Evolutionary conservation across 1,140 invertebrate genomes (phyloP).

Genomic region (Notospermus geniculatus): DNA sequence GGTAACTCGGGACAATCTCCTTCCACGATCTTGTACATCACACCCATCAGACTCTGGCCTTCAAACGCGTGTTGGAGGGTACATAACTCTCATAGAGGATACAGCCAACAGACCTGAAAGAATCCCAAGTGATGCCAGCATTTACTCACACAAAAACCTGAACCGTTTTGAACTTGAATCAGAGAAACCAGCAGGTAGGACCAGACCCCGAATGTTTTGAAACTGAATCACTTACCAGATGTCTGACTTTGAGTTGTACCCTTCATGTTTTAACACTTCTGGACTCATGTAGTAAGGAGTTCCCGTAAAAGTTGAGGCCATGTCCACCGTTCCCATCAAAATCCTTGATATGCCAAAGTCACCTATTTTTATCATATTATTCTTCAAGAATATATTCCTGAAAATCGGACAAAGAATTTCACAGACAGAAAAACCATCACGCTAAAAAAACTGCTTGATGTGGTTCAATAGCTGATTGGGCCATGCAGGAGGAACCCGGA

Average conservation of each 20-base stretch:
- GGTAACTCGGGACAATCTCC: slow-evolving; percentile 48
- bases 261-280: slow-evolving; percentile 56
- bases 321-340: slow-evolving; percentile 49
- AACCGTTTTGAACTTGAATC: no score
- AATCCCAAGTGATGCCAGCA: no score
- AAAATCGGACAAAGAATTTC: slow-evolving; percentile 13
- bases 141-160: no score
- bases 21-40: slow-evolving; percentile 58
- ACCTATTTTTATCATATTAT: slow-evolving; percentile 53
- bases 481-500: no score
- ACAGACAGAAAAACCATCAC: no score
- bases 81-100: slow-evolving; percentile 54
- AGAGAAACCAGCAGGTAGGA: no score
- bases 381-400: slow-evolving; percentile 56
- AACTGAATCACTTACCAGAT: slow-evolving; percentile 40
- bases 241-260: slow-evolving; percentile 55
- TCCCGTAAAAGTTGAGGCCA: slow-evolving; percentile 54
- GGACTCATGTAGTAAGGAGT: slow-evolving; percentile 57
- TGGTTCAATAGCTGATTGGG: no score
- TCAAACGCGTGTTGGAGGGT: slow-evolving; percentile 50
- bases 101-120: slow-evolving; percentile 51
- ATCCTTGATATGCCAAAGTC: slow-evolving; percentile 56
- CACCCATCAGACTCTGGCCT: slow-evolving; percentile 52
- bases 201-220: no score
- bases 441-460: no score